These are phyloP conservation scores for Monopis laevigella DNA, from an alignment of 2,888 invertebrate genomes.

Conservation along the genomic window DNA sequence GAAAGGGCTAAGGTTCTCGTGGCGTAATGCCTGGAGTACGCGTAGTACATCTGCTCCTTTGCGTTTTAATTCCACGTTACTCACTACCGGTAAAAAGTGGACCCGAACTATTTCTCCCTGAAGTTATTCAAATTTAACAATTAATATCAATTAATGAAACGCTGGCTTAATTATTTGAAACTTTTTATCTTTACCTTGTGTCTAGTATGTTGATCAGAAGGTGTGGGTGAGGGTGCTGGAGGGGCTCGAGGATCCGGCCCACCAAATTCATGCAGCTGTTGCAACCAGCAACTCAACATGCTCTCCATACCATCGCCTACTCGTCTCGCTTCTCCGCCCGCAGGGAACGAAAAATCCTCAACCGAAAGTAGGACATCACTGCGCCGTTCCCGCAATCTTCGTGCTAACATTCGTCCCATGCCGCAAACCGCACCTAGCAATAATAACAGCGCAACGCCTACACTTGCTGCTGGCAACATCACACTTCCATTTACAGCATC, in stretches of 20 bases:
- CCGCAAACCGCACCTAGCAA: too few species aligned
- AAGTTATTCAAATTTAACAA: constrained; percentile 16
- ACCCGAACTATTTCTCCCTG: constrained; percentile 92
- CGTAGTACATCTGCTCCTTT: constrained; percentile 83
- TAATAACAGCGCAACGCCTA: too few species aligned
- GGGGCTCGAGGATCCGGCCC: constrained; percentile 77
- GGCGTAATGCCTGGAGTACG: constrained; percentile 83
- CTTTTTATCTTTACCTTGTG: constrained; percentile 76
- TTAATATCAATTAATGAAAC: neutral
- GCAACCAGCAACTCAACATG: constrained; percentile 87
- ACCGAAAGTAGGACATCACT: too few species aligned
- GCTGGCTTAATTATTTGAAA: neutral
- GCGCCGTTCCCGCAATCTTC: too few species aligned
- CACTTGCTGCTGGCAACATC: too few species aligned
- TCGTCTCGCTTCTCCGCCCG: constrained; percentile 14
- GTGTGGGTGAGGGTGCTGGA: constrained; percentile 56
- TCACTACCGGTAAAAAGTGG: constrained; percentile 74
- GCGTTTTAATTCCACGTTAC: constrained; percentile 77
- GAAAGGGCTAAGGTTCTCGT: constrained; percentile 91
- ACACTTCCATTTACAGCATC: too few species aligned
- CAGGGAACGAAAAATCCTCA: too few species aligned
- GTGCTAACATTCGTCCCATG: too few species aligned
- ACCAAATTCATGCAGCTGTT: constrained; percentile 84
- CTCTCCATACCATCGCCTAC: constrained; percentile 74
- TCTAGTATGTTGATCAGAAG: constrained; percentile 76